Evolutionary conservation across 2,888 invertebrate genomes (phyloP).

Genomic region (Cacoxenus indagator): DNA sequence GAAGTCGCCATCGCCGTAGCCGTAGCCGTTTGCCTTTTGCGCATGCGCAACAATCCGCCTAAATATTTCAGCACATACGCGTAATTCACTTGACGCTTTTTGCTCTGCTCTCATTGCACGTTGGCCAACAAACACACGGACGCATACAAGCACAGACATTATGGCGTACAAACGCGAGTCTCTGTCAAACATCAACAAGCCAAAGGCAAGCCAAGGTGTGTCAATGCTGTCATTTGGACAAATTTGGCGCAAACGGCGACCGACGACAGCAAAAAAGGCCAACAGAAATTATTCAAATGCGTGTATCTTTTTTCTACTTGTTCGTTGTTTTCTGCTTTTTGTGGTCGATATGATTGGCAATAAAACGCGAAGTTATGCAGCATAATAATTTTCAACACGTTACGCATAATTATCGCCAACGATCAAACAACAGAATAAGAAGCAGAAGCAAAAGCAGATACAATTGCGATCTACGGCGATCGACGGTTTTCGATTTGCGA

Average conservation of each 20-base stretch:
- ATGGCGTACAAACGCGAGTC: too few relatives aligned
- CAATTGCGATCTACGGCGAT: too few relatives aligned
- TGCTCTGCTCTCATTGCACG: slow-evolving; percentile 50
- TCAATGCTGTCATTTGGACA: slow-evolving; percentile 26
- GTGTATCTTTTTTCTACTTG: background rate
- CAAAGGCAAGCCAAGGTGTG: slow-evolving; percentile 31
- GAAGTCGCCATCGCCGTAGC: too few relatives aligned
- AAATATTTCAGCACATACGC: background rate
- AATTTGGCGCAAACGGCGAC: slow-evolving; percentile 5
- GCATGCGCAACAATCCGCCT: slow-evolving; percentile 18
- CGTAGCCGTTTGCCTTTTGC: too few relatives aligned
- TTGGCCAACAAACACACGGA: slow-evolving; percentile 3
- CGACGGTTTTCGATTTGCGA: too few relatives aligned
- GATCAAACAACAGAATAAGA: too few relatives aligned
- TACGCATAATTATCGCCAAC: slow-evolving; percentile 11
- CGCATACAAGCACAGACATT: background rate
- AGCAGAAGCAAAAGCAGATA: too few relatives aligned
- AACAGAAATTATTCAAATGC: background rate
- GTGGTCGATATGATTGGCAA: slow-evolving; percentile 48
- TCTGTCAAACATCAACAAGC: slow-evolving; percentile 16
- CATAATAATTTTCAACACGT: slow-evolving; percentile 29
- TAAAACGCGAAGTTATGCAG: slow-evolving; percentile 50
- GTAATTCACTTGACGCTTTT: slow-evolving; percentile 2
- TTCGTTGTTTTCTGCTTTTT: slow-evolving; percentile 10
- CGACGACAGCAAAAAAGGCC: background rate